Base-by-base conservation (phyloP, 2,888 invertebrate genomes). In the Teinopalpus imperialis region DNA sequence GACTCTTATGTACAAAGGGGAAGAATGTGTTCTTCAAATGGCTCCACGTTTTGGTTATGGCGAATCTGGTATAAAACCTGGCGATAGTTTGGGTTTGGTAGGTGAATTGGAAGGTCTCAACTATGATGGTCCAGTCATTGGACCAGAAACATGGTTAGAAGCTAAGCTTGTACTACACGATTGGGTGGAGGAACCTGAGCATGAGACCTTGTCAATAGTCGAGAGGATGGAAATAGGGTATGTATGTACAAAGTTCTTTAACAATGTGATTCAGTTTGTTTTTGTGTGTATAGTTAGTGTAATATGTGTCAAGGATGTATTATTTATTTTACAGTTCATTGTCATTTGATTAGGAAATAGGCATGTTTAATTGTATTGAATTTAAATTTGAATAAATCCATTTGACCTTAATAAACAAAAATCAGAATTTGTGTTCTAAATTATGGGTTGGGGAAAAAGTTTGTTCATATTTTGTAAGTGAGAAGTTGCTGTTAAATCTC, bases 21-120 rank as follows among this genome's bases (percentile, higher is more conserved):
- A 98, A 86, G 88, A 90, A 57, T 93, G 95, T 45, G 89, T 93
- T 54, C 75, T 98, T 32, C 90, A 91, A 68, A 87, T 97, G 39
- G 92, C 93, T 51, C 90, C 96, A 1, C 90, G 97, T 57, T 95
- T 97, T 81, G 97, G 93, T 1, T 98, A 94, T 70, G 97, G 97
- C 0, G 87, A 91, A 1, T 69, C 90, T 34, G 98, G 98, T 0
- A 78, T 92, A 23, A 70, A 94, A 30, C 54, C 79, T 0, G 86
- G 83, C 0, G 87, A 87, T 46, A 81, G 78, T 35, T 56, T 85
- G 13, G 87, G 87, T 1, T 51, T 74, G 35, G 63, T 86, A n/a
- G 85, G 81, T 3, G 81, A 81, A 48, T 14, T 59, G 0, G 72
- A 79, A 12, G 66, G 65, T 1, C 63, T 72, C 0, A 70, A 70